A percentile compares a stretch with the other conserved stretches of the same genome.
These are phyloP conservation scores for Leptodactylus fallax DNA, from an alignment of 2,797 vertebrate genomes.

Conservation along the genomic window DNA sequence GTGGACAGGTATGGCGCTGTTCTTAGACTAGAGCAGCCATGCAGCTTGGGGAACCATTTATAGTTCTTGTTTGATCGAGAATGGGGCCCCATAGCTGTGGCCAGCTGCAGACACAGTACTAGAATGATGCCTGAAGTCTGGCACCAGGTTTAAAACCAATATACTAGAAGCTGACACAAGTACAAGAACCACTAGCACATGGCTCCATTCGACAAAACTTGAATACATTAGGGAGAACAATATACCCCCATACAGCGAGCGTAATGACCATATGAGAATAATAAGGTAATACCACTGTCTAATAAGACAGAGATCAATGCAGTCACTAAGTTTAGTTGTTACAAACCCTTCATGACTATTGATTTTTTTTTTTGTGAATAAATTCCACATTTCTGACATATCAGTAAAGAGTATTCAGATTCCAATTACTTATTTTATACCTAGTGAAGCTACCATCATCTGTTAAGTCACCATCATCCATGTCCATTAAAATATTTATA, in stretches of 20 bases:
- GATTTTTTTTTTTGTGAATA: background rate
- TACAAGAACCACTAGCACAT: background rate
- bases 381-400: background rate
- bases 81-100: background rate
- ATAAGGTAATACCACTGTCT: background rate
- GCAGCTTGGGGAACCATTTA: too few species aligned
- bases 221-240: background rate
- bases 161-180: background rate
- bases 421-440: too few species aligned
- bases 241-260: background rate
- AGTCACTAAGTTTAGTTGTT: too few species aligned
- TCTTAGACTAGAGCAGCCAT: too few species aligned
- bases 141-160: background rate
- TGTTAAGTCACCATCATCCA: too few species aligned
- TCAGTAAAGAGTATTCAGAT: background rate
- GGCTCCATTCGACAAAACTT: background rate
- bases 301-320: background rate
- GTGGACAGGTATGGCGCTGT: too few species aligned
- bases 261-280: background rate
- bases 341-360: background rate
- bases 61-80: too few species aligned
- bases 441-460: too few species aligned
- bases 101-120: background rate
- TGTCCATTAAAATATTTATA: too few species aligned
- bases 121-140: background rate